These are phyloP conservation scores for Xestoiulus laeticollis DNA, from an alignment of 2,888 invertebrate species.

Conservation along the genomic window DNA sequence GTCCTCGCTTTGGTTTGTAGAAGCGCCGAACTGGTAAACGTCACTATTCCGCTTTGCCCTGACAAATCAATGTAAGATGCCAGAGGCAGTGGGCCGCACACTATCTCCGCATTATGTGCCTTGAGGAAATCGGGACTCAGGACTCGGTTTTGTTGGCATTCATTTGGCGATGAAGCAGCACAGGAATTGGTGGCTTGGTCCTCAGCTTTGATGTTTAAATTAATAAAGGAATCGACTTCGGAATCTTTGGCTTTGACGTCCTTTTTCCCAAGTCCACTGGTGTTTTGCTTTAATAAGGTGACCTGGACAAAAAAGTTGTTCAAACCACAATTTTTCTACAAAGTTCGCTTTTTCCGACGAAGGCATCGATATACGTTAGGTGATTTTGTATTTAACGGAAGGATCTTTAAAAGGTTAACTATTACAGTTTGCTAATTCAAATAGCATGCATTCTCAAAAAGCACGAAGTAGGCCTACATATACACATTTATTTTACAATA, in stretches of 20 bases:
- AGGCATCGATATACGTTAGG: too few species aligned
- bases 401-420: too few species aligned
- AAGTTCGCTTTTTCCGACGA: too few species aligned
- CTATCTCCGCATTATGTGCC: constrained; percentile 87
- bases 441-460: too few species aligned
- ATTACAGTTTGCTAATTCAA: too few species aligned
- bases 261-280: constrained; percentile 67
- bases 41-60: constrained; percentile 84
- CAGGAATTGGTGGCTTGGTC: neutral
- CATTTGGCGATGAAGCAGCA: neutral
- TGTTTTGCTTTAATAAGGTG: constrained; percentile 75
- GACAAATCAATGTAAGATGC: constrained; percentile 84
- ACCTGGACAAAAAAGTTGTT: constrained; percentile 81
- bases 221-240: constrained; percentile 57
- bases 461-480: too few species aligned
- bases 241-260: neutral
- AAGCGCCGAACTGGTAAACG: constrained; percentile 85
- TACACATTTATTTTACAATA: too few species aligned
- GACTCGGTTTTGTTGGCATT: constrained; percentile 56
- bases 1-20: constrained; percentile 80
- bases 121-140: constrained; percentile 80
- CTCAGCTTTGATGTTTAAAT: constrained; percentile 56
- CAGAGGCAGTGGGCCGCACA: constrained; percentile 87
- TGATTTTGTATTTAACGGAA: too few species aligned
- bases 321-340: too few species aligned